Evolutionary conservation across 92 coral and sea anemone species (phyloP).

Genomic region (Porites lobata): DNA sequence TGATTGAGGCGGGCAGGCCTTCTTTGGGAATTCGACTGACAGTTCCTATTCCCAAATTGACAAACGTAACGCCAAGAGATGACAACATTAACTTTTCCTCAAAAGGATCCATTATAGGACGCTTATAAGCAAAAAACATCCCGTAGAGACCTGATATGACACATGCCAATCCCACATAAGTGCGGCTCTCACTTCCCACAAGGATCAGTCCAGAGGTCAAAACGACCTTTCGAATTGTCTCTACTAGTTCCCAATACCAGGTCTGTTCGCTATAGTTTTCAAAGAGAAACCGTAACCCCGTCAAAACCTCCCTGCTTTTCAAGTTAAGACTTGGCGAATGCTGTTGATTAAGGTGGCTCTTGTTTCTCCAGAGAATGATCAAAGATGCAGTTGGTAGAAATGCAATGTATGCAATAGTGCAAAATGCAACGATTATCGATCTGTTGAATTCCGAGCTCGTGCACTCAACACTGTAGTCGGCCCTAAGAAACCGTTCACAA

Average conservation of each 20-base stretch:
- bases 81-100: conserved; percentile 31
- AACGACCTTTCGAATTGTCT: too few relatives aligned
- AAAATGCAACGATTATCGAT: too few relatives aligned
- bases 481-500: too few relatives aligned
- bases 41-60: conserved; percentile 34
- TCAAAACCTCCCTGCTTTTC: background rate
- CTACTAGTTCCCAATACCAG: conserved; percentile 31
- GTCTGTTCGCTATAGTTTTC: conserved; percentile 19
- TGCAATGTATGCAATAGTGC: too few relatives aligned
- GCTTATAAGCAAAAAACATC: conserved; percentile 20
- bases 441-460: too few relatives aligned
- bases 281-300: conserved; percentile 9
- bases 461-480: too few relatives aligned
- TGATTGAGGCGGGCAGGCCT: background rate
- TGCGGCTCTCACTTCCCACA: conserved; percentile 16
- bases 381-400: too few relatives aligned
- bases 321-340: too few relatives aligned
- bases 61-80: conserved; percentile 38
- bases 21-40: conserved; percentile 28
- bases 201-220: conserved; percentile 8
- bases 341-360: background rate
- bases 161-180: background rate
- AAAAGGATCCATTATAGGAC: conserved; percentile 35
- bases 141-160: too few relatives aligned
- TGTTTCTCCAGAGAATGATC: background rate